Evolutionary conservation across 2,888 invertebrate genomes (phyloP), one percentile per base, ranked within the genome.

Genomic region (Brenthis ino): DNA sequence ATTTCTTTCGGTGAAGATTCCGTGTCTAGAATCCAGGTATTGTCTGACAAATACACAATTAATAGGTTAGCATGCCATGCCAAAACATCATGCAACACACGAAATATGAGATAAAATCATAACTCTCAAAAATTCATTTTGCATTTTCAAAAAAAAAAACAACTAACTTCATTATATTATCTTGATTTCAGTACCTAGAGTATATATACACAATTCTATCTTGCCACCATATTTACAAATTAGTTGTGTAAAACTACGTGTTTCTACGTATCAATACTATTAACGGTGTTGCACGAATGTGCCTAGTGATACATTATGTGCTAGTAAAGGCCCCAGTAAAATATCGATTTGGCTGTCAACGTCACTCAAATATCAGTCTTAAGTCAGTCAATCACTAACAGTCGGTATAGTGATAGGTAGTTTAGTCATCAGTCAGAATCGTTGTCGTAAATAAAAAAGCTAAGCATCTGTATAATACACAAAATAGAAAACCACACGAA

Each of bases 1-100:
- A 85, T 91, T 86, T 83, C 70, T 71, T 83, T 85, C 85, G 85
- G 85, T 87, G 91, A 81, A 81, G 87, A 82, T 85, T 85, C 89
- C 88, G 83, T 85, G 85, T 85, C 89, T 93, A 93, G 92, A 91
- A 91, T 88, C 93, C 92, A 85, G 91, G 90, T 85, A 91, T 89
- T 82, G 90, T 91, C 93, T 93, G 92, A 91, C 87, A 91, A 91
- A 92, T 87, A 91, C 87, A 93, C 84, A 91, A 87, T 82, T 83
- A 84, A 84, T 82, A 87, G 79, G 83, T 91, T 90, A 91, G 84
- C 92, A 93, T 93, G 92, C 92, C 91, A 92, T 92, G 92, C 92
- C 82, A 79, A 83, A 84, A 83, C 77, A 84, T 83, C 91, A 91
- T 91, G 91, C 91, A 86, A 83, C 85, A 88, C 84, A 82, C 81